phyloP scores from a whole-genome alignment of 2,113 vertebrate species.

The Pterocles burchelli region DNA sequence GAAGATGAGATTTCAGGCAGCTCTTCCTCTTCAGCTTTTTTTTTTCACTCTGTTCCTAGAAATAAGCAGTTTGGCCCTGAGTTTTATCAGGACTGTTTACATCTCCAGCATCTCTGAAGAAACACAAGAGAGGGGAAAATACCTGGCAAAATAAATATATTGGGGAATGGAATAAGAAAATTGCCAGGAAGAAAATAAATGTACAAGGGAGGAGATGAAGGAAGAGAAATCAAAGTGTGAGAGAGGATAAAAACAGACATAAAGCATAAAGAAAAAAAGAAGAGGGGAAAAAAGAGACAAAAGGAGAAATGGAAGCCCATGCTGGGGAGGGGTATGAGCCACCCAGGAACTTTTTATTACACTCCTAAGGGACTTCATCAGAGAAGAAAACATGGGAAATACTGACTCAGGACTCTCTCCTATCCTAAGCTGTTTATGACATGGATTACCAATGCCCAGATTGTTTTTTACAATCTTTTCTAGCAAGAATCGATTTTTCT shows the following conservation, averaged over 20 bases:
- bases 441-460: background rate
- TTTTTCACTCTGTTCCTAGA: background rate
- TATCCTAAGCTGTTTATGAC: background rate
- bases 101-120: background rate
- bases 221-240: background rate
- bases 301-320: background rate
- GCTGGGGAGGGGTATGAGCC: background rate
- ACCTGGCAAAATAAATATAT: background rate
- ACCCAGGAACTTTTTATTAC: background rate
- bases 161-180: background rate
- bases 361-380: background rate
- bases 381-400: background rate
- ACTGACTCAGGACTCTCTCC: background rate
- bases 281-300: background rate
- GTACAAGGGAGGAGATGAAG: background rate
- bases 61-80: background rate
- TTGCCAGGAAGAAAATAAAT: background rate
- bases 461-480: background rate
- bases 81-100: background rate
- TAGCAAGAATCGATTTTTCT: background rate
- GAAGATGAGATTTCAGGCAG: background rate
- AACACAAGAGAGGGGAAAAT: background rate
- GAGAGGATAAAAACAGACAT: background rate
- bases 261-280: background rate
- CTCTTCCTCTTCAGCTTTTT: background rate